Evolutionary conservation across 2,797 vertebrate species (phyloP).

Genomic region (Pogoniulus pusillus): DNA sequence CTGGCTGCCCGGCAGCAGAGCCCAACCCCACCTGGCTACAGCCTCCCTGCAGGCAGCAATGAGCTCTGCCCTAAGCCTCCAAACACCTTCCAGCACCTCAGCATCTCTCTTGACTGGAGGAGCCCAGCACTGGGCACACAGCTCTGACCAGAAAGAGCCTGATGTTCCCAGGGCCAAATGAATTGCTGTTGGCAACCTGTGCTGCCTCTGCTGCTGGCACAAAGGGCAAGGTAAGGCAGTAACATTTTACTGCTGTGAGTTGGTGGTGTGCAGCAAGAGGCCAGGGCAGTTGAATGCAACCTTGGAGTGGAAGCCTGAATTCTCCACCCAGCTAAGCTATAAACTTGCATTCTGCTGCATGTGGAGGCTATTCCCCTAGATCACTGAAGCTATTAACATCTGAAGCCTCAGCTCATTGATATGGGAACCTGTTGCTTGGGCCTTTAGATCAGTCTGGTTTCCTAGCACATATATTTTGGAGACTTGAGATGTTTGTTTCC

Average conservation of each 20-base stretch:
- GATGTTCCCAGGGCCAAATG: neutral
- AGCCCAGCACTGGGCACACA: neutral
- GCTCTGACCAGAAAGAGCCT: neutral
- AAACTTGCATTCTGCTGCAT: conserved; percentile 35
- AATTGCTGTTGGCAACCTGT: neutral
- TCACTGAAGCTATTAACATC: conserved; percentile 58
- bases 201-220: neutral
- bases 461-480: neutral
- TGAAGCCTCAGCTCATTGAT: conserved; percentile 34
- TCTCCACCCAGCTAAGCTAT: neutral
- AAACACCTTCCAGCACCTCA: too few species aligned
- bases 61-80: too few species aligned
- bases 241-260: conserved; percentile 48
- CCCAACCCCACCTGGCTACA: too few species aligned
- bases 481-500: neutral
- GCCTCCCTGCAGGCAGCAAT: too few species aligned
- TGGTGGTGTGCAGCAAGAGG: neutral
- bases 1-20: too few species aligned
- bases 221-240: conserved; percentile 36
- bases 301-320: conserved; percentile 9
- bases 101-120: too few species aligned
- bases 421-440: conserved; percentile 26
- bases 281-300: conserved; percentile 31
- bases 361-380: conserved; percentile 17
- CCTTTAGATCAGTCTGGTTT: neutral